These are phyloP conservation scores for Oryzias sinensis DNA, from an alignment of 2,797 vertebrate species.

Conservation along the genomic window DNA sequence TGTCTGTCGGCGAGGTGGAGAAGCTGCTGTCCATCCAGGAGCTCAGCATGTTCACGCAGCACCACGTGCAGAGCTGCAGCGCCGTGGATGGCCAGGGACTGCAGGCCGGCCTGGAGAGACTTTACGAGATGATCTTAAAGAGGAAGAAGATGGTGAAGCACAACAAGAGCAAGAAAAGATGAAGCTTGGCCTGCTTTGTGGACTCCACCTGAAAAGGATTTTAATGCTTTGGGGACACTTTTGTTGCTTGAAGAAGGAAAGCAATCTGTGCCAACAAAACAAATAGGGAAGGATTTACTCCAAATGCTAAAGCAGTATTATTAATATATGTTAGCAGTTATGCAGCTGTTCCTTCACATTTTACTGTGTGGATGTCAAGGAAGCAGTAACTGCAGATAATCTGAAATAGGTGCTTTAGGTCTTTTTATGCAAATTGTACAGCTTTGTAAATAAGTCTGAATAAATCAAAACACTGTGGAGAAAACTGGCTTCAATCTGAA, in stretches of 20 bases:
- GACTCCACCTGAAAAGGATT: slow-evolving; percentile 33
- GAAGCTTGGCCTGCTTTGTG: slow-evolving; percentile 47
- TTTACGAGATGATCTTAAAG: slow-evolving; percentile 90
- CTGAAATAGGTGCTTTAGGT: slow-evolving; percentile 56
- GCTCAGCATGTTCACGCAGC: slow-evolving; percentile 78
- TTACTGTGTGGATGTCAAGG: slow-evolving; percentile 45
- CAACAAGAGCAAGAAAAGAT: slow-evolving; percentile 80
- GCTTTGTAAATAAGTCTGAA: slow-evolving; percentile 77
- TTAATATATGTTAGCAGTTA: slow-evolving; percentile 45
- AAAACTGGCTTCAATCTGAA: slow-evolving; percentile 14
- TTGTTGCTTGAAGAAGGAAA: slow-evolving; percentile 40
- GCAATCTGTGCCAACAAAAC: slow-evolving; percentile 59
- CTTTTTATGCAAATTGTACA: slow-evolving; percentile 72
- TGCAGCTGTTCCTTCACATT: slow-evolving; percentile 51
- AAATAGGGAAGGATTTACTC: slow-evolving; percentile 66
- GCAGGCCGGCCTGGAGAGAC: slow-evolving; percentile 84
- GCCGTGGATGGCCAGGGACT: slow-evolving; percentile 86
- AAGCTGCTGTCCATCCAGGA: slow-evolving; percentile 84
- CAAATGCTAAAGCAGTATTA: slow-evolving; percentile 64
- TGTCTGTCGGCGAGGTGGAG: slow-evolving; percentile 81
- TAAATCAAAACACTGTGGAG: slow-evolving; percentile 70
- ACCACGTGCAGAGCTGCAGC: slow-evolving; percentile 86
- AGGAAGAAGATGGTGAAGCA: slow-evolving; percentile 83
- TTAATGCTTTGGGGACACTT: slow-evolving; percentile 47
- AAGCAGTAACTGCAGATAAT: slow-evolving; percentile 51